Evolutionary conservation across 1,140 invertebrate species (phyloP), one percentile per base, ranked within the genome.

Genomic region (Dinoponera quadriceps): DNA sequence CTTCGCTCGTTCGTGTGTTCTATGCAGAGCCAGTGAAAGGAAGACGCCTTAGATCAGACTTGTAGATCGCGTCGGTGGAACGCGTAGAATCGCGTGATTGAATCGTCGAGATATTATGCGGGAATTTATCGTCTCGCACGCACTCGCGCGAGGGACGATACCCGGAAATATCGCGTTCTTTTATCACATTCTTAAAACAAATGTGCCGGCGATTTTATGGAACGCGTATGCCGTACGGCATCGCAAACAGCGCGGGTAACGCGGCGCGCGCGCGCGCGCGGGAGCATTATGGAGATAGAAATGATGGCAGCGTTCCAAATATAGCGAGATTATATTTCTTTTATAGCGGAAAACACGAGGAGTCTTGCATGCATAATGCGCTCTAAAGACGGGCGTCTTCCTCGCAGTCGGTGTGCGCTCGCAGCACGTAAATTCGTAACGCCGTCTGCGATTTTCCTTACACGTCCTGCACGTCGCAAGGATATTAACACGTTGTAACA

Each of bases 401-500:
- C 63, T 27, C 20, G 38, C 18, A 22, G 33, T 51, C 51, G 54
- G 22, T 57, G 65, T 22, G 38, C 38, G n/a, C n/a, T n/a, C n/a
- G n/a, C 33, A 29, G 48, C 33, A 33, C 18, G 16, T 80, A 80
- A 80, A 80, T 71, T 44, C 38, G 65, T 80, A 71, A 80, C 25
- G 54, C 25, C 65, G 54, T 57, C 65, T 80, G 33, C 75, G 54
- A 71, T 57, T 68, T 48, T 80, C 75, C 65, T 71, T 80, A 80
- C 33, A 71, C 51, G 22, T 66, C 65, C 65, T 18, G 29, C 75
- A 14, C 63, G 22, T 59, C 69, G n/a, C 75, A 18, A 48, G 75
- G 65, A 80, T 80, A 80, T 80, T 80, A 80, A 80, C 75, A 80
- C 75, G 75, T 71, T 80, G 54, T 80, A 71, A 80, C 75, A 69